Conservation (phyloP, 2,888 invertebrate species). For the Euproctis similis region DNA sequence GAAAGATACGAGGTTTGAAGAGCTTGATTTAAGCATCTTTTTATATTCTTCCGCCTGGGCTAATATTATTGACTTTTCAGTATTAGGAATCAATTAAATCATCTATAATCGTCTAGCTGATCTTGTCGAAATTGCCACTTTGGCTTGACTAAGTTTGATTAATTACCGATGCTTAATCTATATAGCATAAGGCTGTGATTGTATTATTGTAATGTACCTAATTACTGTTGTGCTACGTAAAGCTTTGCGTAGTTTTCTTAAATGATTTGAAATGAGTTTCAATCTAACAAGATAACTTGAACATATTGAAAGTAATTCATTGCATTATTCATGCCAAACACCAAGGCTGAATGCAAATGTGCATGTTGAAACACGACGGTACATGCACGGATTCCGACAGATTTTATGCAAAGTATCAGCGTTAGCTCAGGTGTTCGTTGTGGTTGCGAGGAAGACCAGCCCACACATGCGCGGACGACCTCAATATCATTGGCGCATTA, state of each 20-base stretch:
- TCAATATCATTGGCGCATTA: slow-evolving; percentile 22
- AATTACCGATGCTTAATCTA: too few species aligned
- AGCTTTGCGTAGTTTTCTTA: not conserved
- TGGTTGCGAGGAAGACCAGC: slow-evolving; percentile 10
- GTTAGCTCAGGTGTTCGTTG: slow-evolving; percentile 2
- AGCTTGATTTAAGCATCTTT: too few species aligned
- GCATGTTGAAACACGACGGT: slow-evolving; percentile 22
- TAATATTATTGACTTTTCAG: too few species aligned
- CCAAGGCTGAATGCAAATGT: slow-evolving; percentile 50
- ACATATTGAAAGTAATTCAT: slow-evolving; percentile 40
- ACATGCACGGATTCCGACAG: slow-evolving; percentile 16
- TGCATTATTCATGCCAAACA: slow-evolving; percentile 40
- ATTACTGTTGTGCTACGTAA: too few species aligned
- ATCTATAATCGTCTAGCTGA: too few species aligned
- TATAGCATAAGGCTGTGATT: too few species aligned
- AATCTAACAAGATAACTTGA: slow-evolving; percentile 9
- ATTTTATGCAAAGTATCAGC: slow-evolving; percentile 19
- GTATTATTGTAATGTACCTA: too few species aligned
- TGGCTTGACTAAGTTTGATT: too few species aligned
- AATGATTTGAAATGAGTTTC: not conserved
- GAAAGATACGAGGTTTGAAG: too few species aligned
- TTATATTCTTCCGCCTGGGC: too few species aligned
- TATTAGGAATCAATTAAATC: too few species aligned
- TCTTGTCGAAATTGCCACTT: too few species aligned
- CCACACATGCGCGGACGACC: slow-evolving; percentile 24